Base-by-base conservation (phyloP, 2,797 vertebrate species). In the Protosalanx chinensis region DNA sequence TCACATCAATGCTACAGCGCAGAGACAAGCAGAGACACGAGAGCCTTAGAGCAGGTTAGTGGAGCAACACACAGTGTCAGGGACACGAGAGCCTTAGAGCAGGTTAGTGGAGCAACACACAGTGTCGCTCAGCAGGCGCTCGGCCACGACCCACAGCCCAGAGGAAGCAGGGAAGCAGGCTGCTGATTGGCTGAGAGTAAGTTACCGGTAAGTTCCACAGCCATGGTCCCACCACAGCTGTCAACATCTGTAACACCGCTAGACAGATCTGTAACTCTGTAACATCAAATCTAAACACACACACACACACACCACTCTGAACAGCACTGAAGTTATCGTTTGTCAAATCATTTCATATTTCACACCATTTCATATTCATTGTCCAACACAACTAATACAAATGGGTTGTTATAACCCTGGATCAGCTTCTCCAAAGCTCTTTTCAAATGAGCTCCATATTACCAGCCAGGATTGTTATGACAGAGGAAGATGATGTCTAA, bases 1-100 rank as follows among this genome's bases (percentile, higher is more conserved):
- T 99, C 93, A 98, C 97, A 93, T 99, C 98, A 94, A 99, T 97
- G 93, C 98, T 98, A 94, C 94, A 91, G 8, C 41, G 7, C 86
- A 88, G 80, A 85, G 93, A 85, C 81, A 91, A 92, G 89, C 92
- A 86, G 72, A 90, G 91, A 92, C 89, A 92, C 85, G 72, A 77
- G 86, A 82, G 61, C 72, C 81, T 64, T n/a, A 93, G 79, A 88
- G 89, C 87, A 91, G 79, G 93, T 95, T 80, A 89, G 82, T 79
- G 33, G 85, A 91, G 84, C 87, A 76, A 87, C 51, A 46, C 5
- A 12, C 41, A 12, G 12, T 46, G 41, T 5, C 92, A 86, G 72
- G 90, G 91, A 92, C 89, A 92, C 86, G 72, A 77, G 86, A 82
- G 61, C 72, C 81, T 64, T n/a, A 93, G 79, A 88, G 89, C 87